phyloP scores from a whole-genome alignment of 2,113 vertebrate species.

The Callipepla squamata region DNA sequence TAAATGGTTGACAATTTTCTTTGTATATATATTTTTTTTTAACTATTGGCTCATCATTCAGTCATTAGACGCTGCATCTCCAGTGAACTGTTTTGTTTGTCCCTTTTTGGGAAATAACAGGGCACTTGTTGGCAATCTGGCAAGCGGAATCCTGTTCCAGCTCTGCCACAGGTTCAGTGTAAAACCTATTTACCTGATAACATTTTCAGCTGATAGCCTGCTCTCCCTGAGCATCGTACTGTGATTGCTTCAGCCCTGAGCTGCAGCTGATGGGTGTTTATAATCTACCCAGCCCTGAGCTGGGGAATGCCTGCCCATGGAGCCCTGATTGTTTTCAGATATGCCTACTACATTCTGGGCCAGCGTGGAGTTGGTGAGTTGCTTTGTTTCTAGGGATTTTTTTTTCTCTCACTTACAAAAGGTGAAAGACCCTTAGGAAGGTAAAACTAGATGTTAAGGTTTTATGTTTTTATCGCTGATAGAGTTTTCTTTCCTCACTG shows the following conservation, averaged over 20 bases:
- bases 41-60: background rate
- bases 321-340: background rate
- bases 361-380: background rate
- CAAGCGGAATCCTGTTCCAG: background rate
- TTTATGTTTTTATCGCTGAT: background rate
- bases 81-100: background rate
- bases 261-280: background rate
- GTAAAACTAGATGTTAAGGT: background rate
- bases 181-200: background rate
- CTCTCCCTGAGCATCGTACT: background rate
- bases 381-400: background rate
- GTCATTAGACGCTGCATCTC: background rate
- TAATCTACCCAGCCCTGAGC: background rate
- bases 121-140: background rate
- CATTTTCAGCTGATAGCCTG: background rate
- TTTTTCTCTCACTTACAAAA: background rate
- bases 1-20: background rate
- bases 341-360: background rate
- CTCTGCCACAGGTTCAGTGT: rapidly evolving
- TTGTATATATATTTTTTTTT: background rate
- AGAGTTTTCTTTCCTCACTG: background rate
- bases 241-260: background rate
- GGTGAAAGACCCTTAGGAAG: background rate
- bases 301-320: rapidly evolving
- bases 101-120: background rate